Evolutionary conservation across 2,797 vertebrate species (phyloP), one percentile per base, ranked within the genome.

Genomic region (Rallus crepitans): DNA sequence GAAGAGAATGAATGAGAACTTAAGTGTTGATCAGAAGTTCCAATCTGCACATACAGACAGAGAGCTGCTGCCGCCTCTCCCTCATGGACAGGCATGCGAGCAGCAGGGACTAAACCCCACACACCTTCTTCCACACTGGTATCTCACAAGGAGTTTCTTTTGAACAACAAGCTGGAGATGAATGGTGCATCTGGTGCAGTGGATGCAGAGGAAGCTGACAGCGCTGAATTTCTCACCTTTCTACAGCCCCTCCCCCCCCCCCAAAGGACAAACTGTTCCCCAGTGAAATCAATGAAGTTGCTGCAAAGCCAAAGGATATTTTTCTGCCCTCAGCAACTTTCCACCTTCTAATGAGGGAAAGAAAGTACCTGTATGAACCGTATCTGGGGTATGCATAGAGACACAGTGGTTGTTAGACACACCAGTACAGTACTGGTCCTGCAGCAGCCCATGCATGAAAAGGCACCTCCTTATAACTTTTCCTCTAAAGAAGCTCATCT

Each of bases 341-440:
- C 14, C 35, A 47, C 10, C 65, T 68, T 8, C 5, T 14, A 66
- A 27, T 0, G 13, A 66, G 25, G 31, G 21, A 23, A 48, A 48
- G 21, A 75, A 73, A 78, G 12, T 0, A 2, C 35, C 21, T 2
- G 0, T 13, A 65, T 0, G 0, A 12, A 33, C 37, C 1, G 0
- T 56, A 56, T 30, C 0, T 50, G 31, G 12, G 9, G 11, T 37
- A 56, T 0, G 7, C 57, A 66, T n/a, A 80, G 71, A 85, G 31
- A 52, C 27, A 35, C 5, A 24, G 39, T 3, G 4, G 60, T 23
- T 35, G 15, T 21, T 20, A 61, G 53, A 71, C 7, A 30, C 15
- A 48, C 4, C 31, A 40, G 15, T 12, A 79, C 0, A 0, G 20
- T 14, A 70, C 14, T 31, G 31, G 21, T 70, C 28, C 39, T 56